Percentiles rank a stretch among this genome's conserved stretches.
phyloP scores from a whole-genome alignment of 1,140 invertebrate genomes.

The Heliconius eleuchia region DNA sequence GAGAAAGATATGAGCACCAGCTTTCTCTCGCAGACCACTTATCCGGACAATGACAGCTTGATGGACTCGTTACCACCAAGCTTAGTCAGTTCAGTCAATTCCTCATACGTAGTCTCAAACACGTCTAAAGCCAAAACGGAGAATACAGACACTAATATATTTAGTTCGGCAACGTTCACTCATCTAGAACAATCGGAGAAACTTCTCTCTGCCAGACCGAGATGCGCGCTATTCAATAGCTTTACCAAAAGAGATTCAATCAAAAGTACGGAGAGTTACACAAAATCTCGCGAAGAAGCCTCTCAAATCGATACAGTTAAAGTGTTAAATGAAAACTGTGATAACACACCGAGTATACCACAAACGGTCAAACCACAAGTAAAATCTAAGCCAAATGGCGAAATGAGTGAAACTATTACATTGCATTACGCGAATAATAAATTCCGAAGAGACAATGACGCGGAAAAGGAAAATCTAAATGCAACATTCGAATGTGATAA shows the following conservation, averaged over 20 bases:
- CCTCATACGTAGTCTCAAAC: slow-evolving; percentile 71
- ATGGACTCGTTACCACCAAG: slow-evolving; percentile 74
- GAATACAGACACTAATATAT: slow-evolving; percentile 70
- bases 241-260: slow-evolving; percentile 66
- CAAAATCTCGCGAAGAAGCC: slow-evolving; percentile 67
- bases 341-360: slow-evolving; percentile 50
- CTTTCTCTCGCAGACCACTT: slow-evolving; percentile 78
- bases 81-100: slow-evolving; percentile 75
- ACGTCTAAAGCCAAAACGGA: slow-evolving; percentile 58
- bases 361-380: slow-evolving; percentile 43
- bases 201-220: slow-evolving; percentile 62
- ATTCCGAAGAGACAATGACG: slow-evolving; percentile 57
- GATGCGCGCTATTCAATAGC: slow-evolving; percentile 65
- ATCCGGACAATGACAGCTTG: slow-evolving; percentile 74
- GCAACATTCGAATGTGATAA: slow-evolving; percentile 67
- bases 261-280: slow-evolving; percentile 67
- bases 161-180: slow-evolving; percentile 78
- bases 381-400: slow-evolving; percentile 55
- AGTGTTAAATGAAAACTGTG: slow-evolving; percentile 67
- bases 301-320: slow-evolving; percentile 71
- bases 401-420: slow-evolving; percentile 71
- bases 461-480: slow-evolving; percentile 72
- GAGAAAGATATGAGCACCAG: slow-evolving; percentile 81
- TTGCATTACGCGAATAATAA: slow-evolving; percentile 70
- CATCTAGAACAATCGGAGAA: slow-evolving; percentile 72